Conservation (phyloP, 1,140 invertebrate genomes). For the Arion vulgaris region DNA sequence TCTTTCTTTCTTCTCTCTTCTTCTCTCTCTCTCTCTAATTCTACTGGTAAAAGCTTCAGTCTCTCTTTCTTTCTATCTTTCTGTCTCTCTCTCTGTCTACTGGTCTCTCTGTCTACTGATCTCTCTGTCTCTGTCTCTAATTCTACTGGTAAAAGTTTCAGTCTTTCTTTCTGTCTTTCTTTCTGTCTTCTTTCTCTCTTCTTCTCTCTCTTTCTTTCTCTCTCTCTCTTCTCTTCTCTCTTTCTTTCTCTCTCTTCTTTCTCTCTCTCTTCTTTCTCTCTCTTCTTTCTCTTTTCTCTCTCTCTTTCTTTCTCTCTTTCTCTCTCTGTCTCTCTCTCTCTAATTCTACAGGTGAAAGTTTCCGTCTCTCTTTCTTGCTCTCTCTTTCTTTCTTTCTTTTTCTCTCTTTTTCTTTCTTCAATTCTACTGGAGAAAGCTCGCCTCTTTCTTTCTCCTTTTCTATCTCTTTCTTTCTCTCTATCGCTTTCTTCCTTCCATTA, state of each 20-base stretch:
- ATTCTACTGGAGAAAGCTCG: too few species aligned
- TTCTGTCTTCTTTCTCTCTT: background rate
- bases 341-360: too few species aligned
- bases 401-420: background rate
- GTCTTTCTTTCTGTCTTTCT: too few species aligned
- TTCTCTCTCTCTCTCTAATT: background rate
- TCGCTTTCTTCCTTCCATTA: background rate
- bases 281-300: too few species aligned
- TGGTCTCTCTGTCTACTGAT: background rate
- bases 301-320: too few species aligned
- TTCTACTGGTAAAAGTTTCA: too few species aligned
- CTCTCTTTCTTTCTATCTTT: constrained; percentile 6
- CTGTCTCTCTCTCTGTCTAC: background rate
- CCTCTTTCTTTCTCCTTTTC: background rate
- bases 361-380: too few species aligned
- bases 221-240: constrained; percentile 8
- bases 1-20: too few species aligned
- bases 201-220: constrained; percentile 15
- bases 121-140: background rate
- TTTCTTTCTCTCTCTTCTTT: background rate
- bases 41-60: background rate
- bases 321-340: too few species aligned
- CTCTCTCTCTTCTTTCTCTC: too few species aligned
- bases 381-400: background rate
- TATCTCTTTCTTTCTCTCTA: background rate